These are phyloP conservation scores for Yponomeuta cagnagella DNA, from an alignment of 2,888 invertebrate species.

Conservation along the genomic window DNA sequence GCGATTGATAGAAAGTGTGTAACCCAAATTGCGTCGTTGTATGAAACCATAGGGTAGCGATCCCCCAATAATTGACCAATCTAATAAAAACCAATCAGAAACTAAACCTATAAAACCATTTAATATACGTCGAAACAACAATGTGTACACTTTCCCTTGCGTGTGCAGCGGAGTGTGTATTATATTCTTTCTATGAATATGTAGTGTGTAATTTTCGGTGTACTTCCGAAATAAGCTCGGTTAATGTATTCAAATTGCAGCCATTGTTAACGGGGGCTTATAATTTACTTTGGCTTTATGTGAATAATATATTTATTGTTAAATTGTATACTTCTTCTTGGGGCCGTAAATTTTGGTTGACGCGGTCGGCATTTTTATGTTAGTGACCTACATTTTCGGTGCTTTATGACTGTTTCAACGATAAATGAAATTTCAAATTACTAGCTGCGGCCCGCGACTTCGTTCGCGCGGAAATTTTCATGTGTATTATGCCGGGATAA, in stretches of 20 bases:
- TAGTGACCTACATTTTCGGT: not conserved
- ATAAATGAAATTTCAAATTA: no score
- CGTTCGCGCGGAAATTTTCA: no score
- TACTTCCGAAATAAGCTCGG: slow-evolving; percentile 30
- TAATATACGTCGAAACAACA: slow-evolving; percentile 7
- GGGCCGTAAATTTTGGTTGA: not conserved
- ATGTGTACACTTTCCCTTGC: slow-evolving; percentile 12
- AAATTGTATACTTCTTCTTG: slow-evolving; percentile 2
- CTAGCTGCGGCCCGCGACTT: no score
- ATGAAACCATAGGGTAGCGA: not conserved
- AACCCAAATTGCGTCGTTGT: not conserved
- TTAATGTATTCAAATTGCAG: slow-evolving; percentile 40
- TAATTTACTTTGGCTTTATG: slow-evolving; percentile 27
- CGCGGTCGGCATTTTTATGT: not conserved
- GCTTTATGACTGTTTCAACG: not conserved
- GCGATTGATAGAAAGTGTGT: not conserved
- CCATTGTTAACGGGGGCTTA: slow-evolving; percentile 28
- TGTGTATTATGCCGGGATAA: no score
- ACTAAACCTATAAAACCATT: not conserved
- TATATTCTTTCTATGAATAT: slow-evolving; percentile 28
- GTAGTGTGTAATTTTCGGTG: slow-evolving; percentile 30
- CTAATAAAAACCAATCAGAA: not conserved
- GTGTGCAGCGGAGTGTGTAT: slow-evolving; percentile 13
- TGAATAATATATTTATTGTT: slow-evolving; percentile 11
- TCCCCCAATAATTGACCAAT: not conserved